Evolutionary conservation across 1,140 invertebrate species (phyloP), one percentile per base, ranked within the genome.

Genomic region (Papilio machaon): DNA sequence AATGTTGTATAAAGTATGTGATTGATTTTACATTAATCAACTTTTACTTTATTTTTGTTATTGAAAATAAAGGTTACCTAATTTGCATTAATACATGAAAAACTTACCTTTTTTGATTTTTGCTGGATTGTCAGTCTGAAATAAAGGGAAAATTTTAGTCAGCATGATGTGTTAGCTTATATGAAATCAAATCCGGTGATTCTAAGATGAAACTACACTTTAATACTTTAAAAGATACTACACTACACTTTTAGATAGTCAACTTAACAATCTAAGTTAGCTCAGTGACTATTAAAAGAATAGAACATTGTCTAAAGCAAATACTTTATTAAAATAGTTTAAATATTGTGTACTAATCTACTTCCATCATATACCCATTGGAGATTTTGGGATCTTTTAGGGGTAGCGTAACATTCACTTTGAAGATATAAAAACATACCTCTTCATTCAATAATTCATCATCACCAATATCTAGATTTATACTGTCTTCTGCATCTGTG

Each of bases 391-490:
- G 30, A 58, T 80, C 86, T 54, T 81, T 64, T 46, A 82, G 77
- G 49, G 92, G 88, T 76, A 95, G 85, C 83, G 85, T 89, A 82
- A 94, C 86, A 83, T 90, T 90, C 78, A 94, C 89, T 79, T 86
- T 91, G 90, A 94, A 94, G 89, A 94, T 83, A 94, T 94, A 94
- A 84, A 90, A 94, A 92, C 91, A 85, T 94, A 95, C 97, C 96
- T 97, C 97, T 93, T 97, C 97, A 85, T 96, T 97, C 79, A 97
- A 95, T 64, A 97, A 95, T 94, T 97, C 97, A 93, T 97, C 97
- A 93, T 97, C 97, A 60, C 96, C 97, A 88, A 97, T 96, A 81
- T 97, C 97, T 80, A 98, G 94, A 91, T 97, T 97, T 67, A 97
- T 97, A 23, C 97, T 97, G 93, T 97, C 97, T 88, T 97, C 97